A percentile compares a stretch with the other conserved stretches of the same genome.
These are phyloP conservation scores for Corythornis cristatus DNA, from an alignment of 2,113 vertebrate species.

Conservation along the genomic window DNA sequence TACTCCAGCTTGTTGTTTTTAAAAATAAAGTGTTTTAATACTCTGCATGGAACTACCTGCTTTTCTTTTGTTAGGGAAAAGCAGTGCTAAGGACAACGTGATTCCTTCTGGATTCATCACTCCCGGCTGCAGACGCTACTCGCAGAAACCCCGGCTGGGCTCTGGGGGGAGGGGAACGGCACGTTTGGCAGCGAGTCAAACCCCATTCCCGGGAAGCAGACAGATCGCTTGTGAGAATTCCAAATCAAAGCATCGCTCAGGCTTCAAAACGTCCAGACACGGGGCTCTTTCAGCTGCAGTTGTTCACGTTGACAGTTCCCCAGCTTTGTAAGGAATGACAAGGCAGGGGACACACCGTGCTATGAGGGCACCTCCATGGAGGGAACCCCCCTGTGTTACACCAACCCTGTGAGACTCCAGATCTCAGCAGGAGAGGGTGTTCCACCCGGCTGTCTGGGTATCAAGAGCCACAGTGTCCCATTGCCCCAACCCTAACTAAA, in stretches of 20 bases:
- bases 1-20: not conserved
- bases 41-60: not conserved
- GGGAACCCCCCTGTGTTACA: not conserved
- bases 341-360: not conserved
- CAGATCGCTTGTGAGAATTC: not conserved
- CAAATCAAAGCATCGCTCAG: not conserved
- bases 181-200: not conserved
- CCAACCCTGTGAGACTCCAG: not conserved
- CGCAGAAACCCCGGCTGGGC: not conserved
- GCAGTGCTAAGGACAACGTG: not conserved
- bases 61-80: not conserved
- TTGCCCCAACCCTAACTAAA: not conserved
- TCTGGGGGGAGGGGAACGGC: not conserved
- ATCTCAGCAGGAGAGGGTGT: not conserved
- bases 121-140: accelerated
- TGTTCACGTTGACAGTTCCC: not conserved
- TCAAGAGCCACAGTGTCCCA: accelerated
- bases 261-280: not conserved
- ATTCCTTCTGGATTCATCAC: accelerated
- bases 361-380: not conserved
- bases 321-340: not conserved
- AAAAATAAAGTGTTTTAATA: slow-evolving; percentile 1
- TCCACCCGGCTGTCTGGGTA: accelerated
- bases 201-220: not conserved
- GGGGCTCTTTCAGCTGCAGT: not conserved